Percentiles rank a stretch among this genome's conserved stretches.
Conservation (phyloP, 2,888 invertebrate species). For the Protula sp. region DNA sequence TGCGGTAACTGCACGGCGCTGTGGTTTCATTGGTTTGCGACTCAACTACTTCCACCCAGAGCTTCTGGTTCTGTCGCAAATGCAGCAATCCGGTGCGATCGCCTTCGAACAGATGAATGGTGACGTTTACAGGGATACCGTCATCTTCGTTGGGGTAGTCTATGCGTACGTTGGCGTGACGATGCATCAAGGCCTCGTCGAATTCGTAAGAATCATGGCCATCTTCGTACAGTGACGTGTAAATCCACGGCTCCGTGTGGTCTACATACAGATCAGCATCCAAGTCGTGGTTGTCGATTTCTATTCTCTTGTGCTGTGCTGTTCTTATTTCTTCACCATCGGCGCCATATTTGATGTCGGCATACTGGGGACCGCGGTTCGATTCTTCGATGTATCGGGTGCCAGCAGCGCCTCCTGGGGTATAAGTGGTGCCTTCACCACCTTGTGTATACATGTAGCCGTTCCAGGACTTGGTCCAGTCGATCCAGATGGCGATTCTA, state of each 20-base stretch:
- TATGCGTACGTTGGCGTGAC: constrained; percentile 32
- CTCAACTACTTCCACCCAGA: constrained; percentile 34
- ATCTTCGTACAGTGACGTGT: constrained; percentile 29
- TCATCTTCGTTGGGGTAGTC: constrained; percentile 25
- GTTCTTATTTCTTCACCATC: constrained; percentile 13
- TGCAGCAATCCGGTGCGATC: constrained; percentile 34
- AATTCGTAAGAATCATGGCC: constrained; percentile 28
- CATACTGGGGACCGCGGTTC: constrained; percentile 36
- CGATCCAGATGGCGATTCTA: neutral
- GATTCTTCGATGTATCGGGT: constrained; percentile 36
- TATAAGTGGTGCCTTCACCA: constrained; percentile 25
- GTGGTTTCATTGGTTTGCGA: constrained; percentile 32
- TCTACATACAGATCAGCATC: constrained; percentile 29
- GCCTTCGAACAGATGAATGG: constrained; percentile 30
- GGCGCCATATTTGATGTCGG: constrained; percentile 32
- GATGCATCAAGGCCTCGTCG: constrained; percentile 30
- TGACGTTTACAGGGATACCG: constrained; percentile 23
- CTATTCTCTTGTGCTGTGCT: constrained; percentile 27
- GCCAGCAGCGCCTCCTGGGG: constrained; percentile 36
- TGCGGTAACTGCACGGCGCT: constrained; percentile 34
- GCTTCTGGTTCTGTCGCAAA: constrained; percentile 26
- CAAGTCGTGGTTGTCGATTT: constrained; percentile 31
- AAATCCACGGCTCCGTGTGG: constrained; percentile 36
- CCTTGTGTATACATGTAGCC: constrained; percentile 30
- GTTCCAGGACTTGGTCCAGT: constrained; percentile 23